Evolutionary conservation across 2,113 vertebrate genomes (phyloP), one percentile per base, ranked within the genome.

Genomic region (Uropsilus gracilis): DNA sequence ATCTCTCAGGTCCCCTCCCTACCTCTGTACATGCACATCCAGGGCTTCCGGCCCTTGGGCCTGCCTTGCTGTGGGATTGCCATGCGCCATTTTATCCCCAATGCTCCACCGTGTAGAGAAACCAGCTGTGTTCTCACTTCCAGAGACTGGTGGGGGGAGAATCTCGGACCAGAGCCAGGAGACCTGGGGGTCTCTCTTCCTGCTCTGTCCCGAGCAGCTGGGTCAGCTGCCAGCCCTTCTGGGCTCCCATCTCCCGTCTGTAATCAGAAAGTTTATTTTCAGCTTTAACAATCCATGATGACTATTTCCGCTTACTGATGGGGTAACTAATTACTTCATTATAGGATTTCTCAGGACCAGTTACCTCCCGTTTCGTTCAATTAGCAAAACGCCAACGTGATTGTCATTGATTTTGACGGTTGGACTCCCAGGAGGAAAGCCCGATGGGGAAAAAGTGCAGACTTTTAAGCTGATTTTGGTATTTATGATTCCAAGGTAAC

Each of bases 321-420:
- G 0, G 97, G 89, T 96, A 97, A 91, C 97, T 98, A 98, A 98
- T 98, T 98, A 97, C 89, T 97, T 96, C 97, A 97, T 98, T 98
- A 95, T 84, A 96, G 96, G 69, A 86, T 97, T 98, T 98, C 98
- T 97, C 95, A 97, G 97, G 96, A 97, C 95, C 86, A 97, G 94
- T 97, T 98, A 96, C 30, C 18, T 86, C 93, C 91, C 96, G 96
- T 97, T 97, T 96, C 84, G 94, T 83, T 86, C 97, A 96, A 96
- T 98, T 96, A 98, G 71, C 86, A 88, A 91, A 97, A 86, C 46
- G 59, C 86, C 96, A 96, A 96, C 90, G n/a, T 97, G 93, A 95
- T 97, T 92, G 68, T 95, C 90, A 95, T 87, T 78, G 97, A 96
- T 97, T 97, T 57, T 86, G 94, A 91, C 3, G 69, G 37, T 84